Base-by-base conservation (phyloP, 2,797 vertebrate genomes). In the Ceryle rudis region DNA sequence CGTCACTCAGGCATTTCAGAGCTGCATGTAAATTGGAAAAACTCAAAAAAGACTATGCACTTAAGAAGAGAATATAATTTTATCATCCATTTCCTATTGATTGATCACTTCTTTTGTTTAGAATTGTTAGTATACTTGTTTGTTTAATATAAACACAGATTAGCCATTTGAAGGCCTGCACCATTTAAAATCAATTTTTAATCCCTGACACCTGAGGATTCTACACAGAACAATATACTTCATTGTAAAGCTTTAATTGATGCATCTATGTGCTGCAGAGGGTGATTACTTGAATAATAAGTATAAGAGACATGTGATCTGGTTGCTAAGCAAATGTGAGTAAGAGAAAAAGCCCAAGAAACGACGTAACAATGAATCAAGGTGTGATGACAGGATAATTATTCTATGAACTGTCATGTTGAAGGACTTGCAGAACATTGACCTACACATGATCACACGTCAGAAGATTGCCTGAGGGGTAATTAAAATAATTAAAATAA, bases 401-500 rank as follows among this genome's bases (percentile, higher is more conserved):
- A 97, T 96, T 96, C 96, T 93, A 64, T 72, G 91, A 95, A 93
- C 87, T 97, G 97, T 97, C 96, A 96, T 86, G 69, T 72, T 95
- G 95, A 97, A 98, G 95, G 97, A 97, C 95, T 97, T 33, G 8
- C 64, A 97, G 93, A 97, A 96, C 90, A 96, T 89, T 97, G 91
- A 97, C 94, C 94, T 95, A 92, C 62, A 94, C 84, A 96, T 23
- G 86, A 95, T 85, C 95, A 91, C 82, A 84, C 67, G 87, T 61
- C 86, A 93, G 88, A 94, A 95, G 79, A 96, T 58, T 96, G 89
- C 74, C 93, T 84, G 96, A 97, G 83, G 79, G 85, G 73, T 97
- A 98, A 98, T 98, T 98, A 98, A 98, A 97, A 94, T 93, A 97
- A 96, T 93, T 98, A 98, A 98, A 97, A 94, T 93, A 97, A 96